These are phyloP conservation scores for Arge pagana DNA, from an alignment of 2,888 invertebrate genomes.

Conservation along the genomic window DNA sequence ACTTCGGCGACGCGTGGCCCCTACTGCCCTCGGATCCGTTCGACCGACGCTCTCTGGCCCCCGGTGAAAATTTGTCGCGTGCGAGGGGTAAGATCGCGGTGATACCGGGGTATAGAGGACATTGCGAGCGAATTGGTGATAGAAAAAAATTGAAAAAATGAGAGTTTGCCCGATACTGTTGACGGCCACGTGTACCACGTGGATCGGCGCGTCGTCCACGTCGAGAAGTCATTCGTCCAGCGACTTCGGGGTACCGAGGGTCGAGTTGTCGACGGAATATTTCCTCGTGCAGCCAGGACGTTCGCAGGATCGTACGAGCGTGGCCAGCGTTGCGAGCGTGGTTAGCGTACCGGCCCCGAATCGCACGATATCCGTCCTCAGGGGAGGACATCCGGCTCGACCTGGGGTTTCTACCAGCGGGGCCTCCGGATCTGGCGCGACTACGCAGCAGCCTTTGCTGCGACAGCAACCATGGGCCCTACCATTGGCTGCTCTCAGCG, in stretches of 20 bases:
- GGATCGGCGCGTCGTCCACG: slow-evolving; percentile 54
- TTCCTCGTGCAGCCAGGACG: slow-evolving; percentile 72
- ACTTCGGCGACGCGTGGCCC: too few species aligned
- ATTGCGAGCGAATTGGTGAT: too few species aligned
- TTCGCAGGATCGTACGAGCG: slow-evolving; percentile 46
- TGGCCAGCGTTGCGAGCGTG: slow-evolving; percentile 47
- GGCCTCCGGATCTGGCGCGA: slow-evolving; percentile 23
- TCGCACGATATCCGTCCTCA: slow-evolving; percentile 49
- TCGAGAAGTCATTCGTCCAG: slow-evolving; percentile 57
- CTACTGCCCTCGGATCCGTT: too few species aligned
- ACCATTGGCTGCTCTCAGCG: slow-evolving; percentile 83
- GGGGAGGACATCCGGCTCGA: slow-evolving; percentile 40
- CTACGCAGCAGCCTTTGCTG: slow-evolving; percentile 57
- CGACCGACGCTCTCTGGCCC: too few species aligned
- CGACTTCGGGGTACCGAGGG: slow-evolving; percentile 42
- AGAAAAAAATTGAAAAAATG: slow-evolving; percentile 38
- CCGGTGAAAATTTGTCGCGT: too few species aligned
- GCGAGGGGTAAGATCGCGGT: too few species aligned
- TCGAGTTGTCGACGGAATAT: slow-evolving; percentile 83
- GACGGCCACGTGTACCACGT: slow-evolving; percentile 57
- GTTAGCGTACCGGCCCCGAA: slow-evolving; percentile 53
- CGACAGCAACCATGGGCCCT: slow-evolving; percentile 88
- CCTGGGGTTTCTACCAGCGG: slow-evolving; percentile 32
- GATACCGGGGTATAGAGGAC: too few species aligned
- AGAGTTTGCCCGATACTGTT: slow-evolving; percentile 51